A percentile compares a stretch with the other conserved stretches of the same genome.
Evolutionary conservation across 2,888 invertebrate genomes (phyloP).

Genomic region (Calliopum simillimum): DNA sequence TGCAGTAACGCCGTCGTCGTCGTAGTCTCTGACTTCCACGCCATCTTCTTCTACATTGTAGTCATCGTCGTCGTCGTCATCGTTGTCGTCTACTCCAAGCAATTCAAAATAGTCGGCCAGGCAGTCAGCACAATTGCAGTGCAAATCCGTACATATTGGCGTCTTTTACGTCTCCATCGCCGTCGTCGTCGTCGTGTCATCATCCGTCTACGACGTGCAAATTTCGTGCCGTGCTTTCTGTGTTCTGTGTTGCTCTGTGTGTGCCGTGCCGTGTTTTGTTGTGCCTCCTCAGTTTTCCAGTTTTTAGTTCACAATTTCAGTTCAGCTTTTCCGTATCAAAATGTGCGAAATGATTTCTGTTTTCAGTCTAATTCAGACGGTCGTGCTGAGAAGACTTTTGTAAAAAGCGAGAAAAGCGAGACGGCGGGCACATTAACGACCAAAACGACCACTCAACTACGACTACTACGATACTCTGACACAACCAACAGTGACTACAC

Average conservation of each 20-base stretch:
- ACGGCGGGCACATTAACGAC: constrained; percentile 19
- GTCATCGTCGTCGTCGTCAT: constrained; percentile 26
- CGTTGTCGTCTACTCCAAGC: constrained; percentile 14
- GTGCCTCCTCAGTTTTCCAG: constrained; percentile 37
- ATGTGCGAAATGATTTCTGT: constrained; percentile 68
- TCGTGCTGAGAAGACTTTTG: constrained; percentile 68
- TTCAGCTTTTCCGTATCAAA: constrained; percentile 67
- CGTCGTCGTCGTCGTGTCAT: constrained; percentile 34
- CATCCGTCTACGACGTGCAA: constrained; percentile 23
- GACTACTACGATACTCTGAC: constrained; percentile 28
- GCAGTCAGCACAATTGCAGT: no score
- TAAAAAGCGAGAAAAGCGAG: constrained; percentile 43
- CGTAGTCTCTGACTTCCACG: constrained; percentile 7
- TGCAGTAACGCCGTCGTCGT: neutral
- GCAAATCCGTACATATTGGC: neutral
- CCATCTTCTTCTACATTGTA: constrained; percentile 15
- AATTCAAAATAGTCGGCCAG: no score
- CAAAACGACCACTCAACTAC: constrained; percentile 22
- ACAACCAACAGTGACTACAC: constrained; percentile 26
- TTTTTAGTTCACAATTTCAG: constrained; percentile 55
- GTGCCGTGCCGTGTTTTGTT: neutral
- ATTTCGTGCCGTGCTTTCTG: neutral
- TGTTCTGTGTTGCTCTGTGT: neutral
- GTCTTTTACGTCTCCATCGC: constrained; percentile 52
- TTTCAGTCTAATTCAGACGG: constrained; percentile 68